Conservation (phyloP, 1,140 invertebrate genomes). For the Macrobrachium nipponense region DNA sequence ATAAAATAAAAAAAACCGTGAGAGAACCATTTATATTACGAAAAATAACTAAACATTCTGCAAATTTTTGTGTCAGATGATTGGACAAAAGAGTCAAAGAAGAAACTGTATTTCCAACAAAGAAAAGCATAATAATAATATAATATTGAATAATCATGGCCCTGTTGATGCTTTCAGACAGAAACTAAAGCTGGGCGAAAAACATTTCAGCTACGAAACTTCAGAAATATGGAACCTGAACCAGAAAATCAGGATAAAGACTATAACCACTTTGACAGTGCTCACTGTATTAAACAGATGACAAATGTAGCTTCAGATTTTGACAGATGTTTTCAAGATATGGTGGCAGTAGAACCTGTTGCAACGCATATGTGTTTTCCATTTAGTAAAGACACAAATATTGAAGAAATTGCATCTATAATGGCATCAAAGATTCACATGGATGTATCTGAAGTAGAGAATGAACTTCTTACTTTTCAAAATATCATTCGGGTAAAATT, state of each 20-base stretch:
- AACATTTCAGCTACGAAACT: background rate
- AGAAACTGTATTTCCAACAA: no score
- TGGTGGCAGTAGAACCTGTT: constrained; percentile 25
- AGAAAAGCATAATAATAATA: no score
- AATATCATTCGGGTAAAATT: constrained; percentile 26
- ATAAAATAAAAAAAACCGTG: no score
- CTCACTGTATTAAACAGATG: constrained; percentile 14
- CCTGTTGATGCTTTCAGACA: no score
- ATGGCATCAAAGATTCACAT: no score
- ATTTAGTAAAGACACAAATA: constrained; percentile 20
- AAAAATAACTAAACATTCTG: no score
- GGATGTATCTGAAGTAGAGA: constrained; percentile 10
- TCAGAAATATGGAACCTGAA: constrained; percentile 24
- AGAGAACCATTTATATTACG: no score
- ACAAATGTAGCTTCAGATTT: constrained; percentile 27
- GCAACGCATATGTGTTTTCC: constrained; percentile 22
- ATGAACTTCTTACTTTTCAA: constrained; percentile 5
- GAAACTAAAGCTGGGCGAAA: no score
- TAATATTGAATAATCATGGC: no score
- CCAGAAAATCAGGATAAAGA: background rate
- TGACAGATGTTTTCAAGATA: constrained; percentile 26
- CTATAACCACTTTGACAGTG: constrained; percentile 19
- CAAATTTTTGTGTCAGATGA: no score
- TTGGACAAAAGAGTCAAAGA: no score
- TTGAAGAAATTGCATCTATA: constrained; percentile 15